Evolutionary conservation across 2,888 invertebrate species (phyloP).

Genomic region (Smittia sp.): DNA sequence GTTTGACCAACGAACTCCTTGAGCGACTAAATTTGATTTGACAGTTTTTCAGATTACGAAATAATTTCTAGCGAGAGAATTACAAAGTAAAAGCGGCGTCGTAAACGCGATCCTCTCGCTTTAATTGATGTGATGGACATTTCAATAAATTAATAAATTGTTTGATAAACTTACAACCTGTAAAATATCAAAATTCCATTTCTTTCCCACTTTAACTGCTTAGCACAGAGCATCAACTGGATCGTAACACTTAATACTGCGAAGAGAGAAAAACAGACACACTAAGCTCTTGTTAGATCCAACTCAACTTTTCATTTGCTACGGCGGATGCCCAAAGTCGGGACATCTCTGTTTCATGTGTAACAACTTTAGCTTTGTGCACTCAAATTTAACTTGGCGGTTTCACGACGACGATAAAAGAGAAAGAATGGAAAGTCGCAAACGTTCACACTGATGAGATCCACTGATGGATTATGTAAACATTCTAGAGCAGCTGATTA

Average conservation of each 20-base stretch:
- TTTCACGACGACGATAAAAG: too few relatives aligned
- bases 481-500: slow-evolving; percentile 15
- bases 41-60: too few relatives aligned
- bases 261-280: slow-evolving; percentile 7
- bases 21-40: too few relatives aligned
- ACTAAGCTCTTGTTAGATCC: not conserved
- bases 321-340: too few relatives aligned
- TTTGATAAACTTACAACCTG: not conserved
- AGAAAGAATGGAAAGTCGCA: too few relatives aligned
- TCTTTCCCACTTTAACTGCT: not conserved
- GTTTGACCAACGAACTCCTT: too few relatives aligned
- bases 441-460: not conserved
- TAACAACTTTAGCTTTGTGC: too few relatives aligned
- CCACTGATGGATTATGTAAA: not conserved
- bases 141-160: slow-evolving; percentile 11
- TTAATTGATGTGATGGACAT: not conserved
- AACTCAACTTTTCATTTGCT: not conserved
- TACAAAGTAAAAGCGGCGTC: not conserved
- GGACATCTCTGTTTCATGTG: too few relatives aligned
- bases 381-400: too few relatives aligned
- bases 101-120: not conserved
- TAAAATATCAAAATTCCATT: not conserved
- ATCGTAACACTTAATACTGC: slow-evolving; percentile 14
- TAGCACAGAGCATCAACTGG: not conserved
- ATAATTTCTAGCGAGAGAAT: too few relatives aligned